These are phyloP conservation scores for Sorex araneus DNA, from an alignment of 2,113 vertebrate genomes.

Conservation along the genomic window DNA sequence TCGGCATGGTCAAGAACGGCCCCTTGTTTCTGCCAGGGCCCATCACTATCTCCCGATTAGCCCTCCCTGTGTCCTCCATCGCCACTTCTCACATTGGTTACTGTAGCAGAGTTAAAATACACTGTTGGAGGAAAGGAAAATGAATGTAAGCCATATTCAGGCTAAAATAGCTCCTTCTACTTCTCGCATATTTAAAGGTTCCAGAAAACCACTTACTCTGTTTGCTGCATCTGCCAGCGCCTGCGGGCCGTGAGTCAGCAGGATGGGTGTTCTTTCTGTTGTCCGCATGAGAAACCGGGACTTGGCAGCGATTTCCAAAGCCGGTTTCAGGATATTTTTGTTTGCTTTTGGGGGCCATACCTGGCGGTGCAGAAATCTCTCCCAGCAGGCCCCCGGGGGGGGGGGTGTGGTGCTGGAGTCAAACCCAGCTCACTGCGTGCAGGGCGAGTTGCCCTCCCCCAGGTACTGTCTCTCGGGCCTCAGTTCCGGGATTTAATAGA, in stretches of 20 bases:
- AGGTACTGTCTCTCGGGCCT: too few species aligned
- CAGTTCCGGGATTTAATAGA: too few species aligned
- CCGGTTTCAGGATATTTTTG: background rate
- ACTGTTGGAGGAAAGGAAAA: slow-evolving; percentile 33
- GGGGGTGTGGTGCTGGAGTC: too few species aligned
- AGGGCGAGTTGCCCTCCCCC: too few species aligned
- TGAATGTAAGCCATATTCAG: background rate
- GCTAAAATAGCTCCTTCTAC: slow-evolving; percentile 40
- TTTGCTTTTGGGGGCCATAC: too few species aligned
- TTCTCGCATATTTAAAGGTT: slow-evolving; percentile 17
- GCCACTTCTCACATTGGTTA: slow-evolving; percentile 16
- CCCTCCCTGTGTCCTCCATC: background rate
- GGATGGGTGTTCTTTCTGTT: background rate
- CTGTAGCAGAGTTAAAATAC: slow-evolving; percentile 47
- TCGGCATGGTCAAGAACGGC: background rate
- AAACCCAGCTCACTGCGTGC: too few species aligned
- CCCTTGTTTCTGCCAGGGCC: background rate
- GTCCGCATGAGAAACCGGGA: slow-evolving; percentile 17
- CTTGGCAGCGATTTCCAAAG: background rate
- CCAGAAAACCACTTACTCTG: slow-evolving; percentile 38
- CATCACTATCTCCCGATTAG: background rate
- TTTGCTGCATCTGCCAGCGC: background rate
- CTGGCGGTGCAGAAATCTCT: slow-evolving; percentile 8
- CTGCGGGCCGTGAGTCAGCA: background rate
- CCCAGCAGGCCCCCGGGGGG: background rate